Evolutionary conservation across 1,140 invertebrate species (phyloP).

Genomic region (Euschistus heros): DNA sequence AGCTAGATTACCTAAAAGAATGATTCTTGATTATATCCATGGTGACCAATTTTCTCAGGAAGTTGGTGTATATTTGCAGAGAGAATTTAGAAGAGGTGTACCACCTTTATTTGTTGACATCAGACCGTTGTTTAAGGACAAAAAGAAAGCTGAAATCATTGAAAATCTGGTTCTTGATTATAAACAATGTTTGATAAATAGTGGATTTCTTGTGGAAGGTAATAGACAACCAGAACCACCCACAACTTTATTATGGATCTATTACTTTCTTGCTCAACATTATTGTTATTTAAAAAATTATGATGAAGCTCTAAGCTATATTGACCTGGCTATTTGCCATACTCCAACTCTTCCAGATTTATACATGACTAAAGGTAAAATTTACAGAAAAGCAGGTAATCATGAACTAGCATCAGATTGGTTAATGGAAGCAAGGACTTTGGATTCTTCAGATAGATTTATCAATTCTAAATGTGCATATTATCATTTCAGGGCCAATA

Average conservation of each 20-base stretch:
- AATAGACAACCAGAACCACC: conserved; percentile 65
- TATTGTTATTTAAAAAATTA: conserved; percentile 78
- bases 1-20: conserved; percentile 72
- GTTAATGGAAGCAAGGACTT: conserved; percentile 90
- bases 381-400: conserved; percentile 95
- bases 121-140: conserved; percentile 72
- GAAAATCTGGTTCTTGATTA: conserved; percentile 75
- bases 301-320: conserved; percentile 72
- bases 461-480: conserved; percentile 99
- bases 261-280: conserved; percentile 93
- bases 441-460: conserved; percentile 97
- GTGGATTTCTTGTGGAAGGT: not conserved
- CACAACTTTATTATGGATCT: conserved; percentile 88
- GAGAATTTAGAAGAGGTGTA: conserved; percentile 87
- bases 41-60: conserved; percentile 38
- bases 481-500: conserved; percentile 88
- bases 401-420: conserved; percentile 79
- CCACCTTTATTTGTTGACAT: conserved; percentile 94
- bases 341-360: conserved; percentile 97
- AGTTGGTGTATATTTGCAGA: conserved; percentile 46
- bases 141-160: conserved; percentile 71
- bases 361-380: conserved; percentile 91
- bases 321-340: conserved; percentile 86
- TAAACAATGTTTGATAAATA: conserved; percentile 54
- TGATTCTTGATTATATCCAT: conserved; percentile 72